Conservation (phyloP, 2,797 vertebrate species). For the Pteronotus mesoamericanus region DNA sequence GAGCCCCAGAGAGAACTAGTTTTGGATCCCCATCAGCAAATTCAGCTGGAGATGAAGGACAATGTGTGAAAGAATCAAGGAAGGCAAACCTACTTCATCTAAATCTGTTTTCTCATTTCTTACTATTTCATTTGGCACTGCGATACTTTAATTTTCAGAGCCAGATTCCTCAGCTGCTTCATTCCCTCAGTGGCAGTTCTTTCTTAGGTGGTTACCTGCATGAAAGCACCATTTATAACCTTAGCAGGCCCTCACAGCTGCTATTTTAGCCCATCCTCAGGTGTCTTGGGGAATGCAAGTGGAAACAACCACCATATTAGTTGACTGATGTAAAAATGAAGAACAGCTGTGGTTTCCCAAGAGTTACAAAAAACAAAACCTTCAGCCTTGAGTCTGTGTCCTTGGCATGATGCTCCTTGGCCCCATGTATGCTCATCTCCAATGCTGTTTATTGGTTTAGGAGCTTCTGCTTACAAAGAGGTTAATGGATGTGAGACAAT, state of each 20-base stretch:
- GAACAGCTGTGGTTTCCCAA: not conserved
- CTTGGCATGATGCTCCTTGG: not conserved
- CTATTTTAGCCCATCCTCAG: not conserved
- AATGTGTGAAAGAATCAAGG: not conserved
- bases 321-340: not conserved
- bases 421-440: rapidly evolving
- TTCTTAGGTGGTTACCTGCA: not conserved
- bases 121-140: not conserved
- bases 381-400: not conserved
- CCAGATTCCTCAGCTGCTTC: not conserved
- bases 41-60: not conserved
- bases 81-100: not conserved
- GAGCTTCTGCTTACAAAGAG: slow-evolving; percentile 39
- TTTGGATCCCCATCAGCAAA: not conserved
- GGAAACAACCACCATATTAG: not conserved
- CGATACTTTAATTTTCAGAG: not conserved
- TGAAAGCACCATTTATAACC: not conserved
- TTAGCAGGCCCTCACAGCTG: not conserved
- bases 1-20: not conserved
- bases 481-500: not conserved
- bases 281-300: not conserved
- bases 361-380: not conserved
- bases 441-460: not conserved
- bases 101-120: not conserved
- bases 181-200: not conserved